Conservation (phyloP, 2,888 invertebrate genomes). For the Quadriops clusia region DNA sequence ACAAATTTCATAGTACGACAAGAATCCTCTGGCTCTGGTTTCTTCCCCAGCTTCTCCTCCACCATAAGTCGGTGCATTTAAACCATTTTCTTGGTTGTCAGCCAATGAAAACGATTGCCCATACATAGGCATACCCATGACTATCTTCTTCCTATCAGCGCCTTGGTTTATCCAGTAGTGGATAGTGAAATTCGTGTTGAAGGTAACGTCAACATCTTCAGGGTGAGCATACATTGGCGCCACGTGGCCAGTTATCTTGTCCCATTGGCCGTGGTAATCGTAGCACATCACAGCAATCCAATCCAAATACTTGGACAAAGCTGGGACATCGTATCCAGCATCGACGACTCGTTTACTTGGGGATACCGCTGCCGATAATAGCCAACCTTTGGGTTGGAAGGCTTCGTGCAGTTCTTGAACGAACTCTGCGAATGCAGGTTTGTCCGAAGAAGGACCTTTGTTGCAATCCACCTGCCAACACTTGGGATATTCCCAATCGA, state of each 20-base stretch:
- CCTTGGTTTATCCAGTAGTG: constrained; percentile 78
- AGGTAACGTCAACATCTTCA: constrained; percentile 58
- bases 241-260: constrained; percentile 80
- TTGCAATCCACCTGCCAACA: constrained; percentile 85
- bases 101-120: constrained; percentile 79
- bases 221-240: constrained; percentile 75
- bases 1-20: constrained; percentile 87
- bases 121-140: constrained; percentile 82
- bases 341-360: constrained; percentile 75
- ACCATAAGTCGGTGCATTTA: constrained; percentile 71
- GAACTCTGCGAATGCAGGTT: constrained; percentile 61
- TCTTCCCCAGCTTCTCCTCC: constrained; percentile 84
- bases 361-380: constrained; percentile 75
- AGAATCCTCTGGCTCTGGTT: constrained; percentile 76
- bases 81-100: constrained; percentile 48
- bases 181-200: constrained; percentile 80
- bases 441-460: constrained; percentile 71
- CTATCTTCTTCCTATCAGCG: constrained; percentile 62
- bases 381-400: constrained; percentile 57
- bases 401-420: constrained; percentile 61
- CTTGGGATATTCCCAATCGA: constrained; percentile 91
- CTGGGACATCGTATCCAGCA: constrained; percentile 71
- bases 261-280: constrained; percentile 88
- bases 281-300: constrained; percentile 90
- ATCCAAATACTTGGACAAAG: constrained; percentile 64